Conservation (phyloP, 2,888 invertebrate species). For the Ecliptopera silaceata region DNA sequence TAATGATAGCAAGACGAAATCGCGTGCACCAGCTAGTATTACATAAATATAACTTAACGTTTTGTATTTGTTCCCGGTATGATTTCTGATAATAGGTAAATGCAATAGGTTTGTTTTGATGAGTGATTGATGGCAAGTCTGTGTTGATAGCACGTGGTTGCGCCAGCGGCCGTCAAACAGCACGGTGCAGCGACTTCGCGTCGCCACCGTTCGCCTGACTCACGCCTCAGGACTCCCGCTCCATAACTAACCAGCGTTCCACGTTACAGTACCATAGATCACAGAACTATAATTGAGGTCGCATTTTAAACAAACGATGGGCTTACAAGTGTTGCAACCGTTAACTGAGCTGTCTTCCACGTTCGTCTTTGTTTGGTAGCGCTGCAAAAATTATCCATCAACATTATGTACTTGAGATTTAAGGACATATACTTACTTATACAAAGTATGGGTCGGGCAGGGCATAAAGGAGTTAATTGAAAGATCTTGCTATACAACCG, state of each 20-base stretch:
- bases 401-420: too few relatives aligned
- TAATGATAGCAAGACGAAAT: too few relatives aligned
- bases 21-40: too few relatives aligned
- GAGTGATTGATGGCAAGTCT: constrained; percentile 1
- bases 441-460: too few relatives aligned
- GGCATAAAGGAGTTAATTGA: too few relatives aligned
- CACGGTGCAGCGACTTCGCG: constrained; percentile 44
- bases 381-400: too few relatives aligned
- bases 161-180: constrained; percentile 42
- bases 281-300: background rate
- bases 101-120: background rate
- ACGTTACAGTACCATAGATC: constrained; percentile 1
- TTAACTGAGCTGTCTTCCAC: too few relatives aligned
- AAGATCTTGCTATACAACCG: too few relatives aligned
- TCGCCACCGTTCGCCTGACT: constrained; percentile 62
- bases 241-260: constrained; percentile 43
- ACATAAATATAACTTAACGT: too few relatives aligned
- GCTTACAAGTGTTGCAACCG: background rate
- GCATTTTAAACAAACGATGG: background rate
- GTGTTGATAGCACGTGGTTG: constrained; percentile 28
- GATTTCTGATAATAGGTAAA: background rate
- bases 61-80: too few relatives aligned
- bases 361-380: too few relatives aligned
- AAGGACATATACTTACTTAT: too few relatives aligned
- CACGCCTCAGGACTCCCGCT: constrained; percentile 74